Conservation (phyloP, 2,113 vertebrate species). For the Galemys pyrenaicus region DNA sequence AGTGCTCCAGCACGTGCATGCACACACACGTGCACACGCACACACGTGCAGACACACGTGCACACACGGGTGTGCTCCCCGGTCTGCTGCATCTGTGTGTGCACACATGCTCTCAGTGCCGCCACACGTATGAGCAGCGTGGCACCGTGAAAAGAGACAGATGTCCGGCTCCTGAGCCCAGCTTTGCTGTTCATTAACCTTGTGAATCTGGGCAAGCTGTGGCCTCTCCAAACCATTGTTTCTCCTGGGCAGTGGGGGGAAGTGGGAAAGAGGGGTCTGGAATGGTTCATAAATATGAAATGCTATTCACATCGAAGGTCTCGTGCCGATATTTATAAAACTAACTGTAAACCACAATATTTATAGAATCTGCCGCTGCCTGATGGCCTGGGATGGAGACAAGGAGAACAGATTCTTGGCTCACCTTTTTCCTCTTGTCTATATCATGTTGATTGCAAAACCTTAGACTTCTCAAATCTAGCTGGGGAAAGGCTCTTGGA, state of each 20-base stretch:
- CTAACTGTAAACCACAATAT: neutral
- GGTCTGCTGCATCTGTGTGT: neutral
- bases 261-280: neutral
- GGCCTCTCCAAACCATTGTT: neutral
- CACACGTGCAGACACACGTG: too few relatives aligned
- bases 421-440: neutral
- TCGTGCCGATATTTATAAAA: neutral
- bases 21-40: too few relatives aligned
- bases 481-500: neutral
- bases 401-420: neutral
- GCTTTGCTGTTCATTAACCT: neutral
- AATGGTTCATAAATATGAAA: neutral
- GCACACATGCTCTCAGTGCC: neutral
- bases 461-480: neutral
- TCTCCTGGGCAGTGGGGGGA: neutral
- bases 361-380: neutral
- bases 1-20: too few relatives aligned
- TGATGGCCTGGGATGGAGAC: neutral
- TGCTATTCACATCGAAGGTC: neutral
- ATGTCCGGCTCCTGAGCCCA: neutral
- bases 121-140: rapidly evolving
- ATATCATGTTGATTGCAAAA: neutral
- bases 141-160: neutral
- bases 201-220: neutral
- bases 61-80: too few relatives aligned